Evolutionary conservation across 2,888 invertebrate genomes (phyloP).

Genomic region (Caenorhabditis doughertyi): DNA sequence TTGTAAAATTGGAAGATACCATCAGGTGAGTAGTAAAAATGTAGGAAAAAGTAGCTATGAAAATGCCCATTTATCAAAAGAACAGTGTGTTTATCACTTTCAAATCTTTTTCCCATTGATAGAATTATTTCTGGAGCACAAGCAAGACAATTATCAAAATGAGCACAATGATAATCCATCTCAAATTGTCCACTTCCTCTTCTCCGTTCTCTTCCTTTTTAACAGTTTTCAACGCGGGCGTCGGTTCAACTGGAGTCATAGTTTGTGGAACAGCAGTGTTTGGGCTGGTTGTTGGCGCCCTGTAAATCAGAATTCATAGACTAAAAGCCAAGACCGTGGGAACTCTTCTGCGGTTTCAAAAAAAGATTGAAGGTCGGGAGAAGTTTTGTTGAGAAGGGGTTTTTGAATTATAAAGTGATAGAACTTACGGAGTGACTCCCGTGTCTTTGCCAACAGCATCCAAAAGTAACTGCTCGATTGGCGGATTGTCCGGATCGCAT

Average conservation of each 20-base stretch:
- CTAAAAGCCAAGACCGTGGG: no score
- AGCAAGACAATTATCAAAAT: conserved; percentile 47
- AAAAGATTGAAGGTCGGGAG: no score
- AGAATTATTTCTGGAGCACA: conserved; percentile 24
- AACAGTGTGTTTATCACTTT: neutral
- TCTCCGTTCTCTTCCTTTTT: conserved; percentile 22
- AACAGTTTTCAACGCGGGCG: conserved; percentile 16
- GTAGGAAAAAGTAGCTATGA: neutral
- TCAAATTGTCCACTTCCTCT: conserved; percentile 48
- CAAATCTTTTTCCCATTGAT: neutral
- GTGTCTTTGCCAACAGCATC: conserved; percentile 72
- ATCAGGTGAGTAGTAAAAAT: conserved; percentile 87
- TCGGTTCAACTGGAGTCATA: conserved; percentile 29
- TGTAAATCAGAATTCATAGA: no score
- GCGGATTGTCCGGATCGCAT: conserved; percentile 71
- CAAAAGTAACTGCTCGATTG: conserved; percentile 75
- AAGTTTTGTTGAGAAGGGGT: neutral
- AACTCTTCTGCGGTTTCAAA: neutral
- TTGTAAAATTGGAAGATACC: conserved; percentile 96
- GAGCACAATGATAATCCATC: conserved; percentile 55
- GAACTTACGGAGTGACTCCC: conserved; percentile 44
- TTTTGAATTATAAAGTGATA: neutral
- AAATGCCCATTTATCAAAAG: no score
- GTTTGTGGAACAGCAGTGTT: conserved; percentile 30
- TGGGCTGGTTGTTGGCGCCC: conserved; percentile 39